These are phyloP conservation scores for Dryococelus australis DNA, from an alignment of 2,888 invertebrate species.

Conservation along the genomic window DNA sequence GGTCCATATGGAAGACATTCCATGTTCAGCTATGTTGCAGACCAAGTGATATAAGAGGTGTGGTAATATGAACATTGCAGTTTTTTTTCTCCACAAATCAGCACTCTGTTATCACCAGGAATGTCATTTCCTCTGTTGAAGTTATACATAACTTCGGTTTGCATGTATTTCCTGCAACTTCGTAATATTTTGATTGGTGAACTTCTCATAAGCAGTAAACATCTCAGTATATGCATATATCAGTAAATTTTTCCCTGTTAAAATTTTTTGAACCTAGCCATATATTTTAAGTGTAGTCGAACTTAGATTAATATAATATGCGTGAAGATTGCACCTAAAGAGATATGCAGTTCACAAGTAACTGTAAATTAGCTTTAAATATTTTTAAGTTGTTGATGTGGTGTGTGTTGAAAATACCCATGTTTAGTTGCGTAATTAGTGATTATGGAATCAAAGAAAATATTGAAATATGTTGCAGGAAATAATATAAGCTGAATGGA, in stretches of 20 bases:
- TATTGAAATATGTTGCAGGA: neutral
- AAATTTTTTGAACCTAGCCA: neutral
- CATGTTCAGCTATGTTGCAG: neutral
- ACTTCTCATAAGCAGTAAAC: neutral
- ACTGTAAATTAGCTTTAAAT: too few relatives aligned
- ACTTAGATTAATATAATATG: neutral
- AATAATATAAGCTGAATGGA: neutral
- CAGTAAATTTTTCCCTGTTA: neutral
- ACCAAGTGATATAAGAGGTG: neutral
- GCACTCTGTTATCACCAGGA: neutral
- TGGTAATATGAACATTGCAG: too few relatives aligned
- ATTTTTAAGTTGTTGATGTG: too few relatives aligned
- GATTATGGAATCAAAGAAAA: neutral
- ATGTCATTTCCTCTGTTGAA: neutral
- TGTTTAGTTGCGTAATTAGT: too few relatives aligned
- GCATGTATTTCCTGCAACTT: constrained; percentile 8
- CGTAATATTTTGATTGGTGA: neutral
- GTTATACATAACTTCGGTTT: neutral
- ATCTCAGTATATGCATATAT: neutral
- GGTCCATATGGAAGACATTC: neutral
- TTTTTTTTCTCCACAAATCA: too few relatives aligned
- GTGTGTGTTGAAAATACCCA: too few relatives aligned
- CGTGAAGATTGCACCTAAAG: too few relatives aligned
- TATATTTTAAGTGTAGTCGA: neutral
- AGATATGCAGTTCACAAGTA: too few relatives aligned